A percentile compares a stretch with the other conserved stretches of the same genome.
Conservation (phyloP, 2,797 vertebrate genomes). For the Hydrolagus colliei region DNA sequence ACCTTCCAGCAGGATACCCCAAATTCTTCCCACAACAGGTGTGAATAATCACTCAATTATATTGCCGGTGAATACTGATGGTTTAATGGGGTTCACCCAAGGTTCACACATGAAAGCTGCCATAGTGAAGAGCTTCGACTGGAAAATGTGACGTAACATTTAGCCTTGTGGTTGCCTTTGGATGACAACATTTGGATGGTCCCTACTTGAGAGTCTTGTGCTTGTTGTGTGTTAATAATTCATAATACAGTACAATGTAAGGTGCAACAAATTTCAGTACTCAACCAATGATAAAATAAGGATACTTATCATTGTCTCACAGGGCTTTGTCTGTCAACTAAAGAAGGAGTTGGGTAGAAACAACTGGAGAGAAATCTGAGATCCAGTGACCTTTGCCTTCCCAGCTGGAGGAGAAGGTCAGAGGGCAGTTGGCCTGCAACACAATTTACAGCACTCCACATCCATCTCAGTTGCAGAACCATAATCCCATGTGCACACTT, state of each 20-base stretch:
- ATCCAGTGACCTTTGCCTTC: neutral
- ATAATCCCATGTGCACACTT: neutral
- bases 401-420: neutral
- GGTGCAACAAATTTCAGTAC: neutral
- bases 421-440: neutral
- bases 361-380: neutral
- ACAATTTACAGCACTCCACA: neutral
- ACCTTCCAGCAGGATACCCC: slow-evolving; percentile 1
- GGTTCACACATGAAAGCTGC: neutral
- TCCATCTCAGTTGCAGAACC: neutral
- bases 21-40: neutral
- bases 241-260: neutral
- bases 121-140: neutral
- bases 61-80: neutral
- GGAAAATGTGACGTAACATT: neutral
- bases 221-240: neutral
- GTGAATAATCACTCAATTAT: neutral
- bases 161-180: neutral
- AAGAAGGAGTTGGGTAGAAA: neutral
- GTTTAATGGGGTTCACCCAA: neutral
- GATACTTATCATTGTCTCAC: neutral
- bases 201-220: neutral
- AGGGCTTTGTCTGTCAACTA: neutral
- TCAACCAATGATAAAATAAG: neutral
- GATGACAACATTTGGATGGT: neutral